These are phyloP conservation scores for Anguilla obscura DNA, from an alignment of 2,797 vertebrate genomes.

Conservation along the genomic window DNA sequence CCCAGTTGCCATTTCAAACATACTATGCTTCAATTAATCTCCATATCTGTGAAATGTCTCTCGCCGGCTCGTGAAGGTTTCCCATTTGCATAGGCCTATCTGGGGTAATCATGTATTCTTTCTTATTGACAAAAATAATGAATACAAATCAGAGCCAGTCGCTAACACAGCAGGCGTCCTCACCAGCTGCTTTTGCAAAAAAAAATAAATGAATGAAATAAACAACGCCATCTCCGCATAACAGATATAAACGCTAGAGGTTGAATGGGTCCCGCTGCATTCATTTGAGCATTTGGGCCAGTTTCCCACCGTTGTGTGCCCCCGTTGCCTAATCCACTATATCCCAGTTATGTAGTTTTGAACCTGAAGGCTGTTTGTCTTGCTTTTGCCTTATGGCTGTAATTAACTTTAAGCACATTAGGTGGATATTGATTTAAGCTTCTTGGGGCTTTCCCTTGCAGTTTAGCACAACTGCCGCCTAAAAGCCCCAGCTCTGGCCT, in stretches of 20 bases:
- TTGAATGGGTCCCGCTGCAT: neutral
- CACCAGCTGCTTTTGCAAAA: slow-evolving; percentile 7
- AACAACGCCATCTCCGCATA: neutral
- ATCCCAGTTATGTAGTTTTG: neutral
- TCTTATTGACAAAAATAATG: neutral
- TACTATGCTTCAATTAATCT: slow-evolving; percentile 21
- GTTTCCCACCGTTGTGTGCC: neutral
- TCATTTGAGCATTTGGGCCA: neutral
- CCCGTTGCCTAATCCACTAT: neutral
- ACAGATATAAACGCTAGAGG: neutral
- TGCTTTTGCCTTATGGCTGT: neutral
- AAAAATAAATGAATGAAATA: slow-evolving; percentile 1
- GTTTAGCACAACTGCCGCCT: neutral
- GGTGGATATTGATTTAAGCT: neutral
- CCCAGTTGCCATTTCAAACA: neutral
- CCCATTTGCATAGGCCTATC: neutral
- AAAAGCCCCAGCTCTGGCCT: neutral
- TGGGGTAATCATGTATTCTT: neutral
- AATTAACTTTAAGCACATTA: neutral
- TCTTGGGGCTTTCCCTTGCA: neutral
- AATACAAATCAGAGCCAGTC: neutral
- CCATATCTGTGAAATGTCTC: slow-evolving; percentile 23
- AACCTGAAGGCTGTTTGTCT: neutral
- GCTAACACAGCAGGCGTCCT: neutral
- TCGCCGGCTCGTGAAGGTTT: neutral